Evolutionary conservation across 2,888 invertebrate species (phyloP), one percentile per base, ranked within the genome.

Genomic region (Dryobota labecula): DNA sequence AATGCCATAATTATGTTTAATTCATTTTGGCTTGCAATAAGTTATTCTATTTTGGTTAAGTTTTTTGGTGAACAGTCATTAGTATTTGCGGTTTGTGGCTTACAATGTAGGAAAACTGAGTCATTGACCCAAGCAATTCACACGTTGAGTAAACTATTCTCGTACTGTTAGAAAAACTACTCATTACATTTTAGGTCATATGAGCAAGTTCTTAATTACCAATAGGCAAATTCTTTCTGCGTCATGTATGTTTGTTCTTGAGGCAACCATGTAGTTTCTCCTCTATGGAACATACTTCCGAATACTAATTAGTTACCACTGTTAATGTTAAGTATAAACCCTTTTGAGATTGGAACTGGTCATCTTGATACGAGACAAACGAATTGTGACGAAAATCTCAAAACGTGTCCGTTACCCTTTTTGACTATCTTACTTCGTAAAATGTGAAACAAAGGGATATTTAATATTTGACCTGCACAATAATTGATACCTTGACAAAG

Each of bases 61-160:
- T 24, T 41, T 56, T 47, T 33, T 7, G 4, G 6, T 54, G 38
- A 47, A 47, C 18, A 33, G 20, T 36, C 11, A n/a, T 27, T 33
- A 15, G 0, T 36, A 11, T 27, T 65, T 20, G 49, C 30, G 49
- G 30, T 36, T 58, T 53, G 8, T 45, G 24, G 9, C 24, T 74
- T 18, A 24, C 8, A n/a, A 38, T 27, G 15, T 30, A 63, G 15
- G 30, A 24, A 64, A n/a, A 43, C 9, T 36, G 6, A 30, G 67
- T 64, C 70, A 61, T 53, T 68, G 49, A 67, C 60, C 20, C 4
- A 53, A 68, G 51, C 56, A 68, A 68, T 62, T 62, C 49, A 47
- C 56, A 56, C 30, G 8, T 56, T 49, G 33, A 65, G 38, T 45
- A 49, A 58, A 80, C 0, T 36, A 45, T 58, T 54, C 30, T 56